A percentile compares a stretch with the other conserved stretches of the same genome.
phyloP scores from a whole-genome alignment of 2,113 vertebrate genomes.

The Pteronura brasiliensis region DNA sequence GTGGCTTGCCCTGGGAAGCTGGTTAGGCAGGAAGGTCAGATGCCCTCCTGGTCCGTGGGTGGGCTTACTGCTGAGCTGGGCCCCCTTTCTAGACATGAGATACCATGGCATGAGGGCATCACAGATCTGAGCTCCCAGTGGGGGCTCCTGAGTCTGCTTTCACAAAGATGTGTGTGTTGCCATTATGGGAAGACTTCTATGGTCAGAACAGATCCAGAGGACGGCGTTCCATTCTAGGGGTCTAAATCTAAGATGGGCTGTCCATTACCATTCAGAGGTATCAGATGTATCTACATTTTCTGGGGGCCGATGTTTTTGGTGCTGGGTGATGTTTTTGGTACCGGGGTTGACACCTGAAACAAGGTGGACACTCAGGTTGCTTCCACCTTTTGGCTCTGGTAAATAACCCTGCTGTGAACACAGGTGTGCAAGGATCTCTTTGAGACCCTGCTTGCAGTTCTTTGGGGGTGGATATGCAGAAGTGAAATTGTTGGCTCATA shows the following conservation, averaged over 20 bases:
- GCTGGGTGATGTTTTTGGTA: neutral
- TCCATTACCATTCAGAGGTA: neutral
- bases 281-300: neutral
- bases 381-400: neutral
- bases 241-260: neutral
- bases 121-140: neutral
- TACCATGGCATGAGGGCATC: neutral
- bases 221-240: neutral
- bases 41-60: rapidly evolving
- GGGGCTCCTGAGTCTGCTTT: neutral
- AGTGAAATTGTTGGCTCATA: neutral
- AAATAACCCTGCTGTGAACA: neutral
- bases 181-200: neutral
- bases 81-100: neutral
- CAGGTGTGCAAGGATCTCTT: neutral
- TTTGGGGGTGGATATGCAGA: neutral
- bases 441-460: neutral
- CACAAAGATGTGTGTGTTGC: neutral
- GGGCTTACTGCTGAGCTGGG: neutral
- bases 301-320: neutral
- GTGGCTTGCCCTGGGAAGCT: neutral
- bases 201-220: neutral
- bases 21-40: neutral
- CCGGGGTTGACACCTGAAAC: neutral
- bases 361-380: neutral